phyloP scores from a whole-genome alignment of 2,888 invertebrate genomes.

The Halocaridina rubra region DNA sequence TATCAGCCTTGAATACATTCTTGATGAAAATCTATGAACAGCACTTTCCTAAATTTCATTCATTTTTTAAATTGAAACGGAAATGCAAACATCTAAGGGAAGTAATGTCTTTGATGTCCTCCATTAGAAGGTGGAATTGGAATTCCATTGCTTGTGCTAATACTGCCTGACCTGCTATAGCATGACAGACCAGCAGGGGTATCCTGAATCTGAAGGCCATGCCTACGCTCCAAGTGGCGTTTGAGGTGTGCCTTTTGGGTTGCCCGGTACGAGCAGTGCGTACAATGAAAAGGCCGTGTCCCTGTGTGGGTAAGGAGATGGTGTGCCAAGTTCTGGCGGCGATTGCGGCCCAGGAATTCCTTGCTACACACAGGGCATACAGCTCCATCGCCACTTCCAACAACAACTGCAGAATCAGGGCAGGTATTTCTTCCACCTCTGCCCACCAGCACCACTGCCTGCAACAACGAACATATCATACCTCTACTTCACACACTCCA shows the following conservation, averaged over 20 bases:
- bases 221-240: constrained; percentile 50
- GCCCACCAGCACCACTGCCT: constrained; percentile 32
- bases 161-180: too few relatives aligned
- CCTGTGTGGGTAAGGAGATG: constrained; percentile 40
- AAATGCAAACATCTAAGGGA: too few relatives aligned
- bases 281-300: constrained; percentile 38
- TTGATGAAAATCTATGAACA: too few relatives aligned
- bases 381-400: constrained; percentile 18
- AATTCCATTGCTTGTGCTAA: too few relatives aligned
- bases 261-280: constrained; percentile 46
- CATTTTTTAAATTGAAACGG: too few relatives aligned
- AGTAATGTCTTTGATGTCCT: too few relatives aligned
- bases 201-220: constrained; percentile 1
- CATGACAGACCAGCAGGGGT: too few relatives aligned
- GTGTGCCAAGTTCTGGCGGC: constrained; percentile 53
- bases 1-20: too few relatives aligned
- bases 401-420: too few relatives aligned
- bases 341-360: constrained; percentile 52
- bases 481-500: constrained; percentile 25
- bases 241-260: constrained; percentile 52
- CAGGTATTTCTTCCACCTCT: too few relatives aligned
- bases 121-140: too few relatives aligned
- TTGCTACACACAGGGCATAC: constrained; percentile 51
- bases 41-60: too few relatives aligned
- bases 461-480: constrained; percentile 54